Percentiles rank a stretch among this genome's conserved stretches.
Evolutionary conservation across 2,113 vertebrate genomes (phyloP).

Genomic region (Capra hircus): DNA sequence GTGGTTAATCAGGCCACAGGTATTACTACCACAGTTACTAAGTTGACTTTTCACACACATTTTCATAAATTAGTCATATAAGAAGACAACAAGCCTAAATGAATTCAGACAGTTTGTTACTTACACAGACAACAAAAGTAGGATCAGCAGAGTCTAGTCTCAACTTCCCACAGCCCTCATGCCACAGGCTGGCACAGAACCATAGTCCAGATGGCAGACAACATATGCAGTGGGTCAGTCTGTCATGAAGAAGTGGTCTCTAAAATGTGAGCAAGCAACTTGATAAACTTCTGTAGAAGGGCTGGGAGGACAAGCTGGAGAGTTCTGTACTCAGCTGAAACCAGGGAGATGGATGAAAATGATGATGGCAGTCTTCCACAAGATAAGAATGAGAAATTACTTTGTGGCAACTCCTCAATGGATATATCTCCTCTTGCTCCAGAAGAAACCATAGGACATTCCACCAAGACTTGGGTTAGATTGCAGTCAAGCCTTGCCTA

Average conservation of each 20-base stretch:
- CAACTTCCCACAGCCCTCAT: not conserved
- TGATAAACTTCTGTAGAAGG: not conserved
- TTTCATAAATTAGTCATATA: not conserved
- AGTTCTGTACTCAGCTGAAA: not conserved
- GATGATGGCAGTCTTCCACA: not conserved
- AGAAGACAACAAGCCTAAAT: not conserved
- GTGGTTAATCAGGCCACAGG: not conserved
- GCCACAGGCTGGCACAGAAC: not conserved
- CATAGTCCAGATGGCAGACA: not conserved
- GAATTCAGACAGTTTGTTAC: not conserved
- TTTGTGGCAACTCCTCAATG: not conserved
- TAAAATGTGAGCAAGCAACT: not conserved
- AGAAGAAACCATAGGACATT: not conserved
- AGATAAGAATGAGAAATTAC: not conserved
- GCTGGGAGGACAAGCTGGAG: not conserved
- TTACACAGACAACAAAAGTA: not conserved
- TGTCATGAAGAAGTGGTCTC: not conserved
- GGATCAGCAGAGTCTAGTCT: not conserved
- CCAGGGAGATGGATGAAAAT: not conserved
- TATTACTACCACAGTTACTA: not conserved
- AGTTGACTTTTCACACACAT: not conserved
- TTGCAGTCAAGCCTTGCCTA: not conserved
- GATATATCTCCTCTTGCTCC: not conserved
- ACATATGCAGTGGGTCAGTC: not conserved
- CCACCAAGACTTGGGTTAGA: not conserved